A percentile compares a stretch with the other conserved stretches of the same genome.
Conservation (phyloP, 2,888 invertebrate species). For the Bugulina stolonifera region DNA sequence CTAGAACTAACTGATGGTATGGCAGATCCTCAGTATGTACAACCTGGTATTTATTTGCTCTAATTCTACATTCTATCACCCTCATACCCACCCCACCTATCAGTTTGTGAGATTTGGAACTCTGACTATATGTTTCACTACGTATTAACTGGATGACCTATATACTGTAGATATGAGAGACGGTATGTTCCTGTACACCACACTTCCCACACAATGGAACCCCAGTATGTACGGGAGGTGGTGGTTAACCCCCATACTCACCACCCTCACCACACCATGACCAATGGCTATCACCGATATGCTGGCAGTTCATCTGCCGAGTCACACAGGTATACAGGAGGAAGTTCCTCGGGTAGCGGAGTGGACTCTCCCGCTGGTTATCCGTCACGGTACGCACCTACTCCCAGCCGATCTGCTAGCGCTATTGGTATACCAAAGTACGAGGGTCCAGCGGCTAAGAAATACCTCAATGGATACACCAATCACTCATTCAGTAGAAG, state of each 20-base stretch:
- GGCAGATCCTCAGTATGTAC: no score
- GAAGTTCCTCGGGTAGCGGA: neutral
- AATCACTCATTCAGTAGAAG: constrained; percentile 8
- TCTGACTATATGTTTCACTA: neutral
- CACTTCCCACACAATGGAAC: neutral
- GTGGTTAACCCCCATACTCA: neutral
- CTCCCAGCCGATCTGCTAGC: neutral
- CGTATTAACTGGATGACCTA: neutral
- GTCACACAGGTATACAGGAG: neutral
- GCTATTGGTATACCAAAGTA: neutral
- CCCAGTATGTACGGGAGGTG: constrained; percentile 6
- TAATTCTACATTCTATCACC: no score
- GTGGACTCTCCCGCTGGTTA: neutral
- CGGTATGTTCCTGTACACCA: neutral
- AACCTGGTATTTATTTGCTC: no score
- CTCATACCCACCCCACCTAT: no score
- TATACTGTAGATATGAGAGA: neutral
- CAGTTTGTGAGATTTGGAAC: no score
- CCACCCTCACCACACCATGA: neutral
- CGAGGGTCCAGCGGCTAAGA: neutral
- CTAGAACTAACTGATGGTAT: no score
- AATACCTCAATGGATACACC: neutral
- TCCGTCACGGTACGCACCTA: neutral
- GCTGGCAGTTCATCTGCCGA: neutral
- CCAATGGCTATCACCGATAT: neutral